These are phyloP conservation scores for fruit fly (Drosophila melanogaster) DNA, from an alignment of 1,140 invertebrate species.

Conservation along the genomic window Release_6_plus_ISO1_MT NT_033777.3:19084501-19085000, in stretches of 20 bases:
- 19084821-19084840: conserved; percentile 8
- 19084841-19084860: conserved; percentile 19
- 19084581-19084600: conserved; percentile 41
- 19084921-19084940: conserved; percentile 30
- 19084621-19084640: conserved; percentile 16
- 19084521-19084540: conserved; percentile 2
- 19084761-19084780: conserved; percentile 52
- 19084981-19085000: conserved; percentile 24
- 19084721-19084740: conserved; percentile 46
- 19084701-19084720: conserved; percentile 40
- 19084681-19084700: conserved; percentile 50
- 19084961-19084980: too few relatives aligned
- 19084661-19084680: conserved; percentile 10
- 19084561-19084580: conserved; percentile 21
- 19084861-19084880: conserved; percentile 50
- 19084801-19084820: conserved; percentile 13
- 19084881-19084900: conserved; percentile 48
- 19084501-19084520: conserved; percentile 49
- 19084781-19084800: conserved; percentile 59
- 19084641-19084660: conserved; percentile 31
- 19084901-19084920: conserved; percentile 38
- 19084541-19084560: conserved; percentile 26
- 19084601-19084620: conserved; percentile 55
- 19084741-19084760: conserved; percentile 51
- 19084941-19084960: conserved; percentile 39